Evolutionary conservation across 2,797 vertebrate species (phyloP).

Genomic region (Peromyscus attwateri): DNA sequence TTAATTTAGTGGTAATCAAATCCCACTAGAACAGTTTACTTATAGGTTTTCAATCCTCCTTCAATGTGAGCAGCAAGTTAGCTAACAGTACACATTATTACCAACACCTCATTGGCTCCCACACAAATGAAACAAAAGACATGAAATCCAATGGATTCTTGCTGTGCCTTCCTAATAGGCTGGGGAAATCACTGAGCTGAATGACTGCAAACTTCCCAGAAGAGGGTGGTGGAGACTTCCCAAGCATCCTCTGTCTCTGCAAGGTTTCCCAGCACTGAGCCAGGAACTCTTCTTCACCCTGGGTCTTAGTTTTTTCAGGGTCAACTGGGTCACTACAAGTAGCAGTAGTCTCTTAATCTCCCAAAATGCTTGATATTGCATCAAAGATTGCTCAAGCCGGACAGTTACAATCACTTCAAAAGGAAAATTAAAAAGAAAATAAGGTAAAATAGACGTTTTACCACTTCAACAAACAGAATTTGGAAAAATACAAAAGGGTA

Average conservation of each 20-base stretch:
- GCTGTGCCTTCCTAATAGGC: neutral
- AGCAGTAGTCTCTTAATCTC: neutral
- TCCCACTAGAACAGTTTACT: slow-evolving; percentile 30
- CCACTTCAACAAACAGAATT: slow-evolving; percentile 55
- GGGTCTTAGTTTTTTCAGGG: slow-evolving; percentile 10
- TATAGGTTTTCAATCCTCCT: slow-evolving; percentile 40
- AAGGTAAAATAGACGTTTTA: slow-evolving; percentile 6
- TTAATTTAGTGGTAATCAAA: slow-evolving; percentile 50
- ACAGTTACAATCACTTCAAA: slow-evolving; percentile 33
- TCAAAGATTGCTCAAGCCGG: neutral
- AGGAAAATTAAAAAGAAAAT: neutral
- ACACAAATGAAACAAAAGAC: slow-evolving; percentile 35
- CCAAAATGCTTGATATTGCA: slow-evolving; percentile 17
- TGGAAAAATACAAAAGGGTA: slow-evolving; percentile 40
- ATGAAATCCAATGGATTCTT: slow-evolving; percentile 38
- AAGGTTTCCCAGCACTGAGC: neutral
- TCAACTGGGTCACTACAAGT: neutral
- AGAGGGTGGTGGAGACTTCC: neutral
- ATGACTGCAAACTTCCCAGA: neutral
- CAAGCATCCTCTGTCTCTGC: neutral
- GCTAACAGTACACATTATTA: neutral
- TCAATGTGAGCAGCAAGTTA: neutral
- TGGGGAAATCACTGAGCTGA: slow-evolving; percentile 23
- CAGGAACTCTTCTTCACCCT: slow-evolving; percentile 26
- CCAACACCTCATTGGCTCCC: slow-evolving; percentile 17